Evolutionary conservation across 2,888 invertebrate species (phyloP), one percentile per base, ranked within the genome.

Genomic region (Aspidapion aeneum): DNA sequence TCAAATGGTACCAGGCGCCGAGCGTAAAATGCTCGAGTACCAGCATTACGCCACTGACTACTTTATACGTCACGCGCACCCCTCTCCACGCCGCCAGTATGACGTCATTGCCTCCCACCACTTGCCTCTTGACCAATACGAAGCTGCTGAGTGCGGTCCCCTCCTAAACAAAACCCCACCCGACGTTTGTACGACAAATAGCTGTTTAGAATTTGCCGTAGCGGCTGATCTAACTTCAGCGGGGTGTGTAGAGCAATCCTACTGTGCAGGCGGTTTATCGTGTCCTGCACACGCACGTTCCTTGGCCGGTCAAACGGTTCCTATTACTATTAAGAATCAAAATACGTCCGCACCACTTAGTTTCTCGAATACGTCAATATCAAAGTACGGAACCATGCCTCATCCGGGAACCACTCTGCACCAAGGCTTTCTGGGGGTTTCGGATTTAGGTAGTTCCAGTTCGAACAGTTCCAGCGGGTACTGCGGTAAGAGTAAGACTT

Each of bases 1-100:
- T 63, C 83, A 84, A 57, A 85, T 85, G 83, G 86, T 86, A 3
- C 85, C 86, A 1, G 86, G 86, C 1, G 85, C 84, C 0, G 85
- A 85, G 67, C 78, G 85, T 51, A 83, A 84, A 71, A 77, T 85
- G 17, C 80, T 83, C 5, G 85, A 85, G 69, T 84, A 84, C 66
- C 82, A 84, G 69, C 81, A 82, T 3, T 72, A 83, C 48, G 83
- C 83, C 66, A 82, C 80, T 51, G 84, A 84, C 69, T 84, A 83
- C 70, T 75, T 83, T 55, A 81, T 83, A 56, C 71, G 74, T n/a
- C 75, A 75, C 59, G 68, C 74, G 1, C 72, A 18, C 70, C 69
- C 55, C 67, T 72, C 63, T 2, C 51, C 52, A n/a, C 59, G 18
- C 18, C 59, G 19, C 2, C 74, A 76, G 61, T 77, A 78, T 73